Conservation (phyloP, 2,797 vertebrate species). For the Vultur gryphus region DNA sequence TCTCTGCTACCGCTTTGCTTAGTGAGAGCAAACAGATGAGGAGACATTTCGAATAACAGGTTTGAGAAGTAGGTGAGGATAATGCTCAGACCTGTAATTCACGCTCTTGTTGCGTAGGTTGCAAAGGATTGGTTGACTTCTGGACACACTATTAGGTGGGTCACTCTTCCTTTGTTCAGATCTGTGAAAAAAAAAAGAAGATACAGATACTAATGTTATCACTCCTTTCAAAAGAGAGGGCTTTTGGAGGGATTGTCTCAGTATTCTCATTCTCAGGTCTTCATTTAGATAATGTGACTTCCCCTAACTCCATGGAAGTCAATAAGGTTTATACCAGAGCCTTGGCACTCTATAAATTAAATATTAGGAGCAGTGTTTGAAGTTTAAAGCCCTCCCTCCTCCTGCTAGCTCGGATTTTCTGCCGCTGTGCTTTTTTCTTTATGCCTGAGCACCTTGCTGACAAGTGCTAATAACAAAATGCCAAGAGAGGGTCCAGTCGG, state of each 20-base stretch:
- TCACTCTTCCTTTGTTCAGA: slow-evolving; percentile 1
- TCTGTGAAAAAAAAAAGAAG: not conserved
- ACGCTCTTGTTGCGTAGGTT: not conserved
- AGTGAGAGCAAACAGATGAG: not conserved
- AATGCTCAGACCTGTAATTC: not conserved
- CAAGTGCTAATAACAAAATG: slow-evolving; percentile 84
- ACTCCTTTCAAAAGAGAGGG: not conserved
- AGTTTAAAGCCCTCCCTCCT: not conserved
- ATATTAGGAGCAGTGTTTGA: slow-evolving; percentile 33
- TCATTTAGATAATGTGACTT: not conserved
- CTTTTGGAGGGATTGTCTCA: not conserved
- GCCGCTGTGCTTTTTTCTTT: slow-evolving; percentile 67
- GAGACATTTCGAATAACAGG: not conserved
- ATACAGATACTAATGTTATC: not conserved
- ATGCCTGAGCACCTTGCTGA: slow-evolving; percentile 84
- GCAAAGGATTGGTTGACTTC: not conserved
- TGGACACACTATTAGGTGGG: rapidly evolving
- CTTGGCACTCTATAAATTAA: slow-evolving; percentile 38
- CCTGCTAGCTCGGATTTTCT: slow-evolving; percentile 33
- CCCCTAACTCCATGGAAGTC: not conserved
- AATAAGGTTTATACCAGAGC: not conserved
- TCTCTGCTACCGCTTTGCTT: not conserved
- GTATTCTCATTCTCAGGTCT: not conserved
- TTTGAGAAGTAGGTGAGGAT: not conserved
- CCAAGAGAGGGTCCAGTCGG: slow-evolving; percentile 74